A percentile compares a stretch with the other conserved stretches of the same genome.
phyloP scores from a whole-genome alignment of 2,888 invertebrate genomes.

The Morinoia aosen region DNA sequence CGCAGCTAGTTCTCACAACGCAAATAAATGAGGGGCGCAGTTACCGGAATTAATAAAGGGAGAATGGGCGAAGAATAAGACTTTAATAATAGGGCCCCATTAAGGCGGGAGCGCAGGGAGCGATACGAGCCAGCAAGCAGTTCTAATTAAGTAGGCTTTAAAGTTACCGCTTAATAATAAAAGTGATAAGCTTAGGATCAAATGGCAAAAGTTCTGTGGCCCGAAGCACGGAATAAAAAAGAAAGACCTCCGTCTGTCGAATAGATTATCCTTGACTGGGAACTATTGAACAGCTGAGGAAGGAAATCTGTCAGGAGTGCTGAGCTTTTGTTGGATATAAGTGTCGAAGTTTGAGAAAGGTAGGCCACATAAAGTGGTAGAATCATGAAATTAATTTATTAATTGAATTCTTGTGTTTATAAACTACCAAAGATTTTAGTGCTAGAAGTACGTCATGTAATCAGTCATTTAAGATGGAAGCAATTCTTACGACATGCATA shows the following conservation, averaged over 20 bases:
- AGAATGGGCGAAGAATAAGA: neutral
- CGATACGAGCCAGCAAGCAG: neutral
- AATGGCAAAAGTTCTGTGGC: neutral
- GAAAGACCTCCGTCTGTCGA: neutral
- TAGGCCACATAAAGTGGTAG: neutral
- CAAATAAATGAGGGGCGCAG: neutral
- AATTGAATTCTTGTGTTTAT: neutral
- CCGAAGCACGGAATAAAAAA: neutral
- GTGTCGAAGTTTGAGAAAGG: neutral
- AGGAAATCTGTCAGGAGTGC: neutral
- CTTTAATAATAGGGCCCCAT: slow-evolving; percentile 2
- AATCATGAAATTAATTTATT: neutral
- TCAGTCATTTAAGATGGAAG: neutral
- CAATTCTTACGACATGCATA: neutral
- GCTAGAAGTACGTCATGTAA: neutral
- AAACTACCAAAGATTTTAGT: neutral
- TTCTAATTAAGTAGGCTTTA: neutral
- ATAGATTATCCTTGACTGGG: neutral
- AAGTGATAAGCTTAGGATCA: neutral
- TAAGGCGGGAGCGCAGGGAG: neutral
- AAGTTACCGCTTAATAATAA: slow-evolving; percentile 17
- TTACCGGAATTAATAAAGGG: neutral
- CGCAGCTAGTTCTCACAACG: neutral
- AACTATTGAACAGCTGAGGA: neutral
- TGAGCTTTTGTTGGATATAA: neutral